Evolutionary conservation across 2,113 vertebrate species (phyloP), one percentile per base, ranked within the genome.

Genomic region (Podarcis cretensis): DNA sequence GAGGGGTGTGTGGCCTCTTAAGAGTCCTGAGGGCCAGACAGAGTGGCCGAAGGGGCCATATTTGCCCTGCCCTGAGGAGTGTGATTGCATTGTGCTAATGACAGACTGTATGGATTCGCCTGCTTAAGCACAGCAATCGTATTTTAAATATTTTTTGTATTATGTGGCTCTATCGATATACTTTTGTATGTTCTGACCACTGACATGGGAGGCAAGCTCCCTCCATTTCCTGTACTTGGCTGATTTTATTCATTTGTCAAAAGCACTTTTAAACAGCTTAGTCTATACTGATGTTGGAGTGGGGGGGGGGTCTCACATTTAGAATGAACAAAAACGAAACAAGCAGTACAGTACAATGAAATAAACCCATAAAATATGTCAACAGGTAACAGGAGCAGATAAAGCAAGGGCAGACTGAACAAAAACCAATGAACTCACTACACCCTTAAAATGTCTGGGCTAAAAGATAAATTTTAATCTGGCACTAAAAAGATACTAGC

Each of bases 71-170:
- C 59, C 59, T 18, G 59, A 63, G 80, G 80, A 89, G 65, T 0
- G 77, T 37, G 43, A 57, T 74, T 30, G 1, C 8, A 48, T 43
- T 71, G 48, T 84, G 69, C 40, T 74, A 88, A 12, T 65, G 59
- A 79, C 35, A 81, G 80, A 76, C 48, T 86, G 84, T 63, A 85
- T 68, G 37, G n/a, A 23, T 81, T 79, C 81, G 87, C 43, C 92
- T 81, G 57, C 32, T 76, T 93, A 75, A 83, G 85, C 87, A 86
- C 69, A 20, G 65, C 86, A 90, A 89, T 13, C 59, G 40, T 87
- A 0, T 86, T 27, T 40, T 32, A 76, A 86, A 54, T 54, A 48
- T 54, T n/a, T 59, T 87, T 79, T 74, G 48, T 9, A 81, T 73
- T 81, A 40, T 59, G 37, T 81, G 25, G 54, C 4, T 59, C 32